phyloP scores from a whole-genome alignment of 1,140 invertebrate genomes.

The Zophobas atratus region DNA sequence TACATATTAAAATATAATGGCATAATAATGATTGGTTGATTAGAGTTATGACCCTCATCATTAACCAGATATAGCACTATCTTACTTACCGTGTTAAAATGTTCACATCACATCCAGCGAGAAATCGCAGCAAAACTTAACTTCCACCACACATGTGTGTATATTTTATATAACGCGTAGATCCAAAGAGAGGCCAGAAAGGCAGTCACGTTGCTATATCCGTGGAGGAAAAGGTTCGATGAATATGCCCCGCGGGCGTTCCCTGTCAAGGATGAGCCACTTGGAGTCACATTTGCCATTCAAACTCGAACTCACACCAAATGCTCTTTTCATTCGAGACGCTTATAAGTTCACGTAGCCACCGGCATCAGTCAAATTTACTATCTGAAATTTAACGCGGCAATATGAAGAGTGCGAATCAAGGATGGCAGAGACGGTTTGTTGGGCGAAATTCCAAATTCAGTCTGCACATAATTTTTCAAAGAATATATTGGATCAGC shows the following conservation, averaged over 20 bases:
- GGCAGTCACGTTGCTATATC: slow-evolving; percentile 28
- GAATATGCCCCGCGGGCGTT: slow-evolving; percentile 49
- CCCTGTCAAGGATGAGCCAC: slow-evolving; percentile 45
- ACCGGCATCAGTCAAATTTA: slow-evolving; percentile 36
- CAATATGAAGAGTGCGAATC: slow-evolving; percentile 38
- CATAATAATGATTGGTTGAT: too few relatives aligned
- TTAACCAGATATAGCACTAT: too few relatives aligned
- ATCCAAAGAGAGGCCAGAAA: not conserved
- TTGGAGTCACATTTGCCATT: slow-evolving; percentile 49
- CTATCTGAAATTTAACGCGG: slow-evolving; percentile 11
- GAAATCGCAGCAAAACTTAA: too few relatives aligned
- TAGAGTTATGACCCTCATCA: too few relatives aligned
- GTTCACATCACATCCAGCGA: too few relatives aligned
- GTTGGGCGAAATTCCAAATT: slow-evolving; percentile 30
- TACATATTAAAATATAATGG: too few relatives aligned
- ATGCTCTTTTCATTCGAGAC: slow-evolving; percentile 33
- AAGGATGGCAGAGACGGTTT: slow-evolving; percentile 5
- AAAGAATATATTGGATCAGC: slow-evolving; percentile 18
- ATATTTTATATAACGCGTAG: too few relatives aligned
- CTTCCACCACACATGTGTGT: too few relatives aligned
- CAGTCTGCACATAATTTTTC: slow-evolving; percentile 33
- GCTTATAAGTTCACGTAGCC: slow-evolving; percentile 38
- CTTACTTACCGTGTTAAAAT: too few relatives aligned
- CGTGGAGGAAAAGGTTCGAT: slow-evolving; percentile 43
- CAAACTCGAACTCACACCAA: slow-evolving; percentile 36